A percentile compares a stretch with the other conserved stretches of the same genome.
Evolutionary conservation across 2,888 invertebrate species (phyloP).

Genomic region (Heliconius charithonia): DNA sequence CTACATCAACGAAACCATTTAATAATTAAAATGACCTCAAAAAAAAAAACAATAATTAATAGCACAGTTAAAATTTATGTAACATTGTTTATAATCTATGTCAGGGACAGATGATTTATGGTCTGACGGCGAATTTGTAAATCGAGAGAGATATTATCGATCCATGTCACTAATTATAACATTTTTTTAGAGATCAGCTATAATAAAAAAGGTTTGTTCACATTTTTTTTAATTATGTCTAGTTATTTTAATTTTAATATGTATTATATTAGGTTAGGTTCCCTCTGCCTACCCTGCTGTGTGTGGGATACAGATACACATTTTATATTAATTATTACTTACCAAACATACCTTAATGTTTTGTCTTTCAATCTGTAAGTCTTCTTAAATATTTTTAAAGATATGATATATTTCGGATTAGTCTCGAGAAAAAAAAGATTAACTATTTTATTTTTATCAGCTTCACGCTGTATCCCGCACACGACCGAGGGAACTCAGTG

Average conservation of each 20-base stretch:
- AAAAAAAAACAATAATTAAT: constrained; percentile 25
- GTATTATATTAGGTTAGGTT: no score
- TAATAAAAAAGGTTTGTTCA: neutral
- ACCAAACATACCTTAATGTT: no score
- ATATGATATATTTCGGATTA: no score
- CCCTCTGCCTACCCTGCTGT: no score
- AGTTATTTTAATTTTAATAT: neutral
- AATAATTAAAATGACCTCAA: constrained; percentile 19
- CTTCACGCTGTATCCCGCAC: neutral
- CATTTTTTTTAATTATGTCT: neutral
- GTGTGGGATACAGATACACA: no score
- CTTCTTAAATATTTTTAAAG: no score
- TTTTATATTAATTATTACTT: no score
- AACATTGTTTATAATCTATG: constrained; percentile 34
- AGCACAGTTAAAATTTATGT: constrained; percentile 2
- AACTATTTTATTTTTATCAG: neutral
- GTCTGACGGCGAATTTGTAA: constrained; percentile 40
- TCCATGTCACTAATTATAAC: constrained; percentile 31
- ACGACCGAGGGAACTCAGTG: no score
- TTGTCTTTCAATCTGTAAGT: no score
- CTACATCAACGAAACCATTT: neutral
- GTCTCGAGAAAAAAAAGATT: no score
- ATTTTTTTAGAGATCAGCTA: constrained; percentile 3
- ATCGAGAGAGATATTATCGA: constrained; percentile 39
- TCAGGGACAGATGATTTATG: constrained; percentile 39